Evolutionary conservation across 2,797 vertebrate genomes (phyloP), one percentile per base, ranked within the genome.

Genomic region (Urophycis tenuis): DNA sequence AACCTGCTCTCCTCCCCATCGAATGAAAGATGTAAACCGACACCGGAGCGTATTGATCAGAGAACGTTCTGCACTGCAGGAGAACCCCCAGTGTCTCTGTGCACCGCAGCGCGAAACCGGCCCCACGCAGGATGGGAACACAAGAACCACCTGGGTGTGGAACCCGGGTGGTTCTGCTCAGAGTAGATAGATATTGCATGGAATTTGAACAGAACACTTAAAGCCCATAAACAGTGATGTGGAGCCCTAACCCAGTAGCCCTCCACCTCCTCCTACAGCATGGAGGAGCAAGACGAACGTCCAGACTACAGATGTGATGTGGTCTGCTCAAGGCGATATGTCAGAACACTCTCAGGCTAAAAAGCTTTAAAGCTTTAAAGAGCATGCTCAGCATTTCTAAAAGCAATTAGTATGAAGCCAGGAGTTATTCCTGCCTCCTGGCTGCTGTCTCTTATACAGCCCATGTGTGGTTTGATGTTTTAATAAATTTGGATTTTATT

Each of bases 361-460:
- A 29, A 67, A 29, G 60, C n/a, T 29, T 29, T n/a, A 67, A 29
- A 19, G 25, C 60, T 67, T 67, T 29, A 29, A 5, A 67, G 60
- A 29, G 60, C 25, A 9, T 29, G 60, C 60, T 30, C 60, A 67
- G 60, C 60, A 29, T 67, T 67, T 67, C 60, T 67, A 14, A 67
- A 67, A 67, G 60, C 60, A 67, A 67, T 67, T 67, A 67, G 60
- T 25, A 29, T 67, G 25, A 67, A 67, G 25, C n/a, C 60, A 67
- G 8, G 11, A 67, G 60, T 29, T 29, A 3, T 67, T 29, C 60
- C n/a, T 11, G 60, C 25, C 60, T 29, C 8, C 60, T 60, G 53
- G 53, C 53, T 60, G 7, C 22, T 60, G 53, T 60, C 53, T 67
- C 60, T 67, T 67, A 67, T 25, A 29, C 60, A 14, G 29, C 25